A percentile compares a stretch with the other conserved stretches of the same genome.
These are phyloP conservation scores for Prionailurus viverrinus DNA, from an alignment of 2,113 vertebrate genomes.

Conservation along the genomic window DNA sequence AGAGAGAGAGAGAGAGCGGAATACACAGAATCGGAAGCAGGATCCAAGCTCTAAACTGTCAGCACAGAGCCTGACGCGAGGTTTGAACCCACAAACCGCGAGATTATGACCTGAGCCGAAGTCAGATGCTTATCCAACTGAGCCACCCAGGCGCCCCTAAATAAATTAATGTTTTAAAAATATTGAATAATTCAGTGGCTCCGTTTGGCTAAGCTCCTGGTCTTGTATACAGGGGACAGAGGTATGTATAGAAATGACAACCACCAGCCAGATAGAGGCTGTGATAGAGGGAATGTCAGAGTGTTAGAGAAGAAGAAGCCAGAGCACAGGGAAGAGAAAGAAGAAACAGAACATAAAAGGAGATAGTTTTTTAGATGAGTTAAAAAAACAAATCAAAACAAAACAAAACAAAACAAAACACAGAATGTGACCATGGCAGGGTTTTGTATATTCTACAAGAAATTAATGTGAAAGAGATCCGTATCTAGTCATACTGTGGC, in stretches of 20 bases:
- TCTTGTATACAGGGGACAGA: neutral
- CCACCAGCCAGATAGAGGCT: neutral
- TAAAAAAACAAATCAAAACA: too few relatives aligned
- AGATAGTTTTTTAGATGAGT: neutral
- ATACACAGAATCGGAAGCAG: too few relatives aligned
- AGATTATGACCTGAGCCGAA: too few relatives aligned
- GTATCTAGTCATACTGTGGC: neutral
- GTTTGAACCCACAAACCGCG: too few relatives aligned
- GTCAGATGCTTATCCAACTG: too few relatives aligned
- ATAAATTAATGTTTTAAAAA: too few relatives aligned
- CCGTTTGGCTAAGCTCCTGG: neutral
- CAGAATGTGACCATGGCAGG: neutral
- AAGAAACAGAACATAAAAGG: neutral
- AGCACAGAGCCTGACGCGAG: too few relatives aligned
- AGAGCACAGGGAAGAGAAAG: neutral
- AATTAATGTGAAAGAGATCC: neutral
- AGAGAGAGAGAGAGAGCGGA: too few relatives aligned
- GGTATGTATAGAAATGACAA: neutral
- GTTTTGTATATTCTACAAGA: neutral
- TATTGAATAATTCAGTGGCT: neutral
- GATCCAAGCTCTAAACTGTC: too few relatives aligned
- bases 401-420: too few relatives aligned
- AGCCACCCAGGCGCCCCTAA: too few relatives aligned
- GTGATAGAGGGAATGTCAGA: neutral
- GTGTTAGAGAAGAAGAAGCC: neutral